phyloP scores from a whole-genome alignment of 35 echinoderm and acorn worm genomes.

The Heliocidaris tuberculata region DNA sequence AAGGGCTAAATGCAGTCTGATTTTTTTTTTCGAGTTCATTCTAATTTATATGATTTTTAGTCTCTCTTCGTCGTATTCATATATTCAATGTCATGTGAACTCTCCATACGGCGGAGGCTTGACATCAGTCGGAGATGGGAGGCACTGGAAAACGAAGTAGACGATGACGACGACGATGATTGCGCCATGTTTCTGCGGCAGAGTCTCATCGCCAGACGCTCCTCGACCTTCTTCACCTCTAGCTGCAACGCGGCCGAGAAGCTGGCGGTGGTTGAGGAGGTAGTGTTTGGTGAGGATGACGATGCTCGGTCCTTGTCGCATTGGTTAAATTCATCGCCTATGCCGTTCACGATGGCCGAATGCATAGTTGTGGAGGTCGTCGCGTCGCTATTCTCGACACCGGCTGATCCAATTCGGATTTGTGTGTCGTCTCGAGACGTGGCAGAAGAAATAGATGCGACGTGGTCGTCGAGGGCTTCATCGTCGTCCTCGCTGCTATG shows the following conservation, averaged over 20 bases:
- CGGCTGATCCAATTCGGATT: neutral
- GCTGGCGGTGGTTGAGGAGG: neutral
- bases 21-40: too few species aligned
- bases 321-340: neutral
- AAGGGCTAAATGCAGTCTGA: too few species aligned
- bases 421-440: neutral
- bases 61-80: neutral
- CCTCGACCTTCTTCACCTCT: slow-evolving; percentile 27
- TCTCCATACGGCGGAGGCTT: neutral
- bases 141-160: neutral
- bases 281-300: neutral
- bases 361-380: neutral
- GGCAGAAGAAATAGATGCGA: neutral
- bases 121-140: slow-evolving; percentile 1
- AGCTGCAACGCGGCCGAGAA: neutral
- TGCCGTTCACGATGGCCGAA: neutral
- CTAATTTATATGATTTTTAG: neutral
- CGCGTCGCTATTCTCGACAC: neutral
- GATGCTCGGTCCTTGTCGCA: neutral
- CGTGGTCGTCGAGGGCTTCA: neutral
- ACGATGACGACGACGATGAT: slow-evolving; percentile 17
- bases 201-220: slow-evolving; percentile 37
- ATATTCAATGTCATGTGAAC: neutral
- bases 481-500: neutral
- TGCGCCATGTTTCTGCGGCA: slow-evolving; percentile 31